These are phyloP conservation scores for Oscheius sp. DNA, from an alignment of 2,888 invertebrate genomes.

Conservation along the genomic window DNA sequence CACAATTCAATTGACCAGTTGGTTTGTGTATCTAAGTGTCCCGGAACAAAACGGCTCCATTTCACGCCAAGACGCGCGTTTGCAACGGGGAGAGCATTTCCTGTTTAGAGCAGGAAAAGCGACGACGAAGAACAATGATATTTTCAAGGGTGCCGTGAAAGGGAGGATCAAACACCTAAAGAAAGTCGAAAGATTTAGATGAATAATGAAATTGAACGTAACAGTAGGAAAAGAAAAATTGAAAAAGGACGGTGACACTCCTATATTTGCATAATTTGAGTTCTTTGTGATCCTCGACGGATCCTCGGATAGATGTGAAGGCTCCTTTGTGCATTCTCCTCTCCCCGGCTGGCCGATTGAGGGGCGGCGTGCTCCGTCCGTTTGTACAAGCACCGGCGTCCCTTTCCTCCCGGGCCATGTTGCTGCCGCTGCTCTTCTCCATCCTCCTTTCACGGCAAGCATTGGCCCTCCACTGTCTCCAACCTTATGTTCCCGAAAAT, in stretches of 20 bases:
- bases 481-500: conserved; percentile 74
- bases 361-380: conserved; percentile 20
- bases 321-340: conserved; percentile 1
- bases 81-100: background rate
- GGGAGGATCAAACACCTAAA: background rate
- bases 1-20: too few species aligned
- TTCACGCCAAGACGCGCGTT: conserved; percentile 5
- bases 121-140: background rate
- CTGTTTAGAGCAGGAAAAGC: conserved; percentile 11
- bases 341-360: conserved; percentile 8
- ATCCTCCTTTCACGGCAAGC: conserved; percentile 25
- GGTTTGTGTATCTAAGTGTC: conserved; percentile 5
- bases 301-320: too few species aligned
- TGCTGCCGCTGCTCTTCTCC: conserved; percentile 25
- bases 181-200: too few species aligned
- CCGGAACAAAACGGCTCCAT: conserved; percentile 21
- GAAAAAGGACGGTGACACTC: background rate
- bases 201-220: background rate
- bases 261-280: background rate
- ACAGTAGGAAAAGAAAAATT: background rate
- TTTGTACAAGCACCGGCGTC: conserved; percentile 18
- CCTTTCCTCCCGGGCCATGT: conserved; percentile 21
- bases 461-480: conserved; percentile 45
- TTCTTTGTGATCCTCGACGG: background rate
- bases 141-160: background rate